These are phyloP conservation scores for Clarias fuscus DNA, from an alignment of 2,797 vertebrate genomes.

Conservation along the genomic window DNA sequence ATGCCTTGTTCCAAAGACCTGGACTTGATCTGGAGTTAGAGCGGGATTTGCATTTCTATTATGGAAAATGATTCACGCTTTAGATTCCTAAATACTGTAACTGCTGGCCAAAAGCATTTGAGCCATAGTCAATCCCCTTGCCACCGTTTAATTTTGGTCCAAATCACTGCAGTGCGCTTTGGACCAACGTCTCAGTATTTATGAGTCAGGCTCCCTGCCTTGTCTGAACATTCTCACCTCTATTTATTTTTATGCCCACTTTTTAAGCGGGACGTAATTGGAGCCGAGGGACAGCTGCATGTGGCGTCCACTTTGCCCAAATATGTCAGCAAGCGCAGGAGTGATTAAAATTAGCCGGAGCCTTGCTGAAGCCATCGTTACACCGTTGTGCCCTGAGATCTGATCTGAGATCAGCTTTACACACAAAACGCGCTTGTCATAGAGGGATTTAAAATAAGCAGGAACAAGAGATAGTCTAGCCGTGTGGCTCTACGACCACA, in stretches of 20 bases:
- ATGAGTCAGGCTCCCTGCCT: constrained; percentile 37
- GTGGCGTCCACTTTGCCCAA: constrained; percentile 54
- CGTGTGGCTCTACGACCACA: constrained; percentile 50
- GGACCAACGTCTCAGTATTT: constrained; percentile 37
- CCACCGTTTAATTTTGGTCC: constrained; percentile 43
- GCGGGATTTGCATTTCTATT: background rate
- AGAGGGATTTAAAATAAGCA: constrained; percentile 1
- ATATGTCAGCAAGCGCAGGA: constrained; percentile 49
- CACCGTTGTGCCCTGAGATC: background rate
- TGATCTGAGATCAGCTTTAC: background rate
- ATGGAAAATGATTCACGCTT: constrained; percentile 42
- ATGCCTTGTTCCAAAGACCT: too few relatives aligned
- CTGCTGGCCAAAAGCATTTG: constrained; percentile 28
- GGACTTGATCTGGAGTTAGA: too few relatives aligned
- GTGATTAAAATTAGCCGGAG: constrained; percentile 59
- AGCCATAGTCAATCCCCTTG: constrained; percentile 22
- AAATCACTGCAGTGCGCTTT: constrained; percentile 32
- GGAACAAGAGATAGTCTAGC: constrained; percentile 9
- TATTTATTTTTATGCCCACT: constrained; percentile 56
- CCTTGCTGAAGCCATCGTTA: background rate
- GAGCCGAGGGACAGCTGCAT: constrained; percentile 59
- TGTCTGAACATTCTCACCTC: constrained; percentile 47
- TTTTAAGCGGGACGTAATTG: constrained; percentile 51
- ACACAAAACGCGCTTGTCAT: background rate
- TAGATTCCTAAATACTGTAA: constrained; percentile 21